Percentiles rank a stretch among this genome's conserved stretches.
Conservation (phyloP, 2,888 invertebrate species). For the Liopterus haemorrhoidalis region DNA sequence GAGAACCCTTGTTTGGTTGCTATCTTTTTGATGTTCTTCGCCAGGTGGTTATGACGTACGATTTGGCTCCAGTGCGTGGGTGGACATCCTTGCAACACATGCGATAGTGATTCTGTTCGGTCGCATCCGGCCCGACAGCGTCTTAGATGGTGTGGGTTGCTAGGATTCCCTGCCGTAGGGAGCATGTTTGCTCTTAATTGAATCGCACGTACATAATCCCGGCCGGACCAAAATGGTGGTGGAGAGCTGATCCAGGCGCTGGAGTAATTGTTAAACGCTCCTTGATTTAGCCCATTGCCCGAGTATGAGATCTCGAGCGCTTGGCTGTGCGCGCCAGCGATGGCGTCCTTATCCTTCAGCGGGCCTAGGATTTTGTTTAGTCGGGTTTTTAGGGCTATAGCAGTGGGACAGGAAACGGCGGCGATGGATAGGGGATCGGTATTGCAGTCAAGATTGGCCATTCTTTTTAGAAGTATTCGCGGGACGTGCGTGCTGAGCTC, state of each 20-base stretch:
- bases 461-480: neutral
- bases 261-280: neutral
- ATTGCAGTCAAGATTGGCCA: neutral
- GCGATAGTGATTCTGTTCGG: conserved; percentile 12
- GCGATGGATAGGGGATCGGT: neutral
- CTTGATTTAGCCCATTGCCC: neutral
- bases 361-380: neutral
- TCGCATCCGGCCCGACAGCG: no score
- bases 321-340: neutral
- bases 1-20: no score
- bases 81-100: conserved; percentile 14
- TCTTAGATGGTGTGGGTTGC: conserved; percentile 10
- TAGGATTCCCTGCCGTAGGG: conserved; percentile 17
- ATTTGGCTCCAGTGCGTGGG: conserved; percentile 9
- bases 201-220: conserved; percentile 11
- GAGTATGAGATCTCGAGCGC: neutral
- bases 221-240: conserved; percentile 18
- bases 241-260: conserved; percentile 14
- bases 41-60: neutral
- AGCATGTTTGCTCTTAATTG: conserved; percentile 21
- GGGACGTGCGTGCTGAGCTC: neutral
- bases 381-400: no score
- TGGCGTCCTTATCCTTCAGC: neutral
- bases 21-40: no score
- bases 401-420: neutral